A percentile compares a stretch with the other conserved stretches of the same genome.
Evolutionary conservation across 2,888 invertebrate species (phyloP).

Genomic region (Polyploca ridens): DNA sequence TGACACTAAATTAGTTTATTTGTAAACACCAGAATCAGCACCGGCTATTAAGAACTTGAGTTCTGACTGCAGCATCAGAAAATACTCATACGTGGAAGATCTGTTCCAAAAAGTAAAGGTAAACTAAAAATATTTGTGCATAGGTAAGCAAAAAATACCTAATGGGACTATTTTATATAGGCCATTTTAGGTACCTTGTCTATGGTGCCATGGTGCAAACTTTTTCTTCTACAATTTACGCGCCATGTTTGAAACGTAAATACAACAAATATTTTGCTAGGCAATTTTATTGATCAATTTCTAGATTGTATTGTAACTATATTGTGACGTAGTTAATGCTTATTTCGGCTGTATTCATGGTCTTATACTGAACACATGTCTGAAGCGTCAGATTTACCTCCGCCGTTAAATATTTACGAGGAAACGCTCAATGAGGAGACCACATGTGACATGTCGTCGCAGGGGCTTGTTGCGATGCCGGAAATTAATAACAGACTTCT

Average conservation of each 20-base stretch:
- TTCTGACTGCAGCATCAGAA: too few relatives aligned
- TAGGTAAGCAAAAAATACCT: too few relatives aligned
- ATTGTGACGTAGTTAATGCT: not conserved
- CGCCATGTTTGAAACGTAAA: slow-evolving; percentile 43
- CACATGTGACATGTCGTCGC: slow-evolving; percentile 57
- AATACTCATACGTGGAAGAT: too few relatives aligned
- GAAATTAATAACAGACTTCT: slow-evolving; percentile 50
- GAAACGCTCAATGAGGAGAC: slow-evolving; percentile 59
- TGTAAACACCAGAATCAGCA: too few relatives aligned
- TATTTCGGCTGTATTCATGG: slow-evolving; percentile 10
- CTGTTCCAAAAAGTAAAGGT: too few relatives aligned
- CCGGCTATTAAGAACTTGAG: too few relatives aligned
- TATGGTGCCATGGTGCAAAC: not conserved
- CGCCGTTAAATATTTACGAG: slow-evolving; percentile 59
- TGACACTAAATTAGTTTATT: too few relatives aligned
- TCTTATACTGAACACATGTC: slow-evolving; percentile 43
- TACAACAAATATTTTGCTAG: slow-evolving; percentile 16
- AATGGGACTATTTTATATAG: too few relatives aligned
- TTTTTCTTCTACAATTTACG: slow-evolving; percentile 18
- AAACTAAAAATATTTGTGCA: too few relatives aligned
- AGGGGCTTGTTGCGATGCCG: slow-evolving; percentile 54
- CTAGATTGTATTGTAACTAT: slow-evolving; percentile 20
- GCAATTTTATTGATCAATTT: slow-evolving; percentile 54
- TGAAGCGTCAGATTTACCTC: slow-evolving; percentile 34
- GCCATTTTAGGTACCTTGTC: not conserved